Evolutionary conservation across 2,113 vertebrate genomes (phyloP), one percentile per base, ranked within the genome.

Genomic region (Chaetodon auriga): DNA sequence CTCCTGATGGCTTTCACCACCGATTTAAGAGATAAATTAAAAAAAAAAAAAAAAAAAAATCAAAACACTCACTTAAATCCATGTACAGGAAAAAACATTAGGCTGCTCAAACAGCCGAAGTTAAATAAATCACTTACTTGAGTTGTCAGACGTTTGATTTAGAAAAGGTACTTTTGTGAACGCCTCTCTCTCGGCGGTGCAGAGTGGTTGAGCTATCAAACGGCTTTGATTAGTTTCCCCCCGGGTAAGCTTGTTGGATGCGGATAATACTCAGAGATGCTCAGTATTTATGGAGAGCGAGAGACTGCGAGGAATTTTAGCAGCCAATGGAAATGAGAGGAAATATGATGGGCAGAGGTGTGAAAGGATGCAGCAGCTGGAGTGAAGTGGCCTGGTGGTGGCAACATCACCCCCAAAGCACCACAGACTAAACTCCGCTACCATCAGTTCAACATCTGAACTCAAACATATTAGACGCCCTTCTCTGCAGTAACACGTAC

Each of bases 241-340:
- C 60, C 46, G 60, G 83, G 35, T 78, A 83, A 87, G 81, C 81
- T 77, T 51, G 82, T 83, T 90, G 87, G 89, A 91, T 76, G 83
- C 72, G 84, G 83, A 80, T 90, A 74, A 86, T 60, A 53, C 77
- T 41, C 14, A 80, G 75, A 75, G 81, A 90, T 88, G 71, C 85
- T 89, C 80, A 6, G 79, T 82, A 84, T 92, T 91, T 91, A 91
- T 89, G 70, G 63, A 54, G 23, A 51, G 66, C 58, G 75, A 53
- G 71, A 72, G 82, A 74, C 14, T 36, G 71, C 0, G 61, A 86
- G 43, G 74, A 53, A 77, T 69, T 81, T 90, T 75, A 38, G 61
- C 79, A 89, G 68, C 89, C 89, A 91, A 93, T 91, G 60, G 72
- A 85, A 86, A 90, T 65, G 49, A 85, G 89, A 76, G 86, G 87